Evolutionary conservation across 2,888 invertebrate genomes (phyloP).

Genomic region (Hypercompe scribonia): DNA sequence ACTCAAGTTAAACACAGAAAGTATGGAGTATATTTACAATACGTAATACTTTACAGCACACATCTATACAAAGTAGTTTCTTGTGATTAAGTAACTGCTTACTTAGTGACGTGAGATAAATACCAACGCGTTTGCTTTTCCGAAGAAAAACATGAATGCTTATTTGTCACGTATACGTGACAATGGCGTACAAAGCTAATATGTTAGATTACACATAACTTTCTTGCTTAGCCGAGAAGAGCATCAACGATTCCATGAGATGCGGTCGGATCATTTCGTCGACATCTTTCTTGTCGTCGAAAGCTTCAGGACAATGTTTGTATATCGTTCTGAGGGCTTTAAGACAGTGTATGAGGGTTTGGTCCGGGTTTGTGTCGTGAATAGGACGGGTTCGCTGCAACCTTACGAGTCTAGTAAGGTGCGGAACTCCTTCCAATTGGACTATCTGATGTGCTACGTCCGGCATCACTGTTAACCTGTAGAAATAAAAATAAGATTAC

Average conservation of each 20-base stretch:
- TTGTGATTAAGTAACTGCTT: background rate
- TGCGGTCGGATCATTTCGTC: constrained; percentile 91
- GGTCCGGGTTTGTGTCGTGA: constrained; percentile 75
- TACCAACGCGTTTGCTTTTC: background rate
- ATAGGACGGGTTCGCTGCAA: constrained; percentile 74
- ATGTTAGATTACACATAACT: constrained; percentile 88
- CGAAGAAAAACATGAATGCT: background rate
- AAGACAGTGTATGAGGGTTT: constrained; percentile 80
- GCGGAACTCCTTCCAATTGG: constrained; percentile 89
- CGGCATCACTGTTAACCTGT: constrained; percentile 89
- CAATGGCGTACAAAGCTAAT: background rate
- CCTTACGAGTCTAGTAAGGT: constrained; percentile 90
- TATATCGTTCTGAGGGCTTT: constrained; percentile 80
- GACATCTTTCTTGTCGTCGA: constrained; percentile 86
- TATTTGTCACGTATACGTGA: background rate
- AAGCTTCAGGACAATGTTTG: constrained; percentile 77
- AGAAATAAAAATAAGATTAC: background rate
- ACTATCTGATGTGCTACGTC: constrained; percentile 90
- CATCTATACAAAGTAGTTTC: background rate
- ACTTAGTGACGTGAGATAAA: background rate
- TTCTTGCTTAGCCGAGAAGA: constrained; percentile 92
- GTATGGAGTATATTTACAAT: background rate
- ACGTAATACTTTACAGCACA: background rate
- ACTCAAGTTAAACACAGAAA: constrained; percentile 3
- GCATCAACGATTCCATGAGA: constrained; percentile 92